Base-by-base conservation (phyloP, 2,113 vertebrate species). In the Nanorana parkeri region DNA sequence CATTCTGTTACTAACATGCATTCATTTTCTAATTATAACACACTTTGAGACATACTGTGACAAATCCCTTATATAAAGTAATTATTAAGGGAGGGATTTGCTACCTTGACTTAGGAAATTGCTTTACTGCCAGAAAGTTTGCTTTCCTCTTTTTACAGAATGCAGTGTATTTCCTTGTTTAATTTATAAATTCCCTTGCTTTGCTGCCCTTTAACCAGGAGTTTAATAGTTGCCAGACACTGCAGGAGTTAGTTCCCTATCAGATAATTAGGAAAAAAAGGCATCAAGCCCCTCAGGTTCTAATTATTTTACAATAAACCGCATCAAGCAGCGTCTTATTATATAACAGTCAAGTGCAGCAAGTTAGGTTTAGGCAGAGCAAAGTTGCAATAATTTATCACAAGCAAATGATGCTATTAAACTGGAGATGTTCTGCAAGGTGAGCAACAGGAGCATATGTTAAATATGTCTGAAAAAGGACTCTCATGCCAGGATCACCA, bases 221-320 rank as follows among this genome's bases (percentile, higher is more conserved):
- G 51, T 67, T 80, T 80, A 80, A 80, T 69, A 51, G 78, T 21
- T 47, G 52, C 61, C 55, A 54, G 36, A 58, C 26, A 68, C 78
- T 80, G 78, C 78, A 80, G 78, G 78, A 69, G 78, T 80, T 80
- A 52, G 55, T 69, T 80, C 69, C 61, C 78, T 66, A 68, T 47
- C 66, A 69, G 21, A 69, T 69, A 69, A 75, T 75, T 61, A 55
- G 41, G 11, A 47, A 7, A 78, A 67, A 67, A 80, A 80, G 55
- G 60, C 54, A 80, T 69, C 55, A 32, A 80, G 66, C 32, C 66
- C 78, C 66, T 80, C 54, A 47, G 78, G 67, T 54, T 21, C 78
- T 80, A 80, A 80, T 80, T 80, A 69, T 61, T 67, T 69, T 68
- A 41, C 67, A 69, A 61, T 69, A 80, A 80, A 68, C 29, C 36